phyloP scores from a whole-genome alignment of 2,113 vertebrate species.

The Osmerus eperlanus region DNA sequence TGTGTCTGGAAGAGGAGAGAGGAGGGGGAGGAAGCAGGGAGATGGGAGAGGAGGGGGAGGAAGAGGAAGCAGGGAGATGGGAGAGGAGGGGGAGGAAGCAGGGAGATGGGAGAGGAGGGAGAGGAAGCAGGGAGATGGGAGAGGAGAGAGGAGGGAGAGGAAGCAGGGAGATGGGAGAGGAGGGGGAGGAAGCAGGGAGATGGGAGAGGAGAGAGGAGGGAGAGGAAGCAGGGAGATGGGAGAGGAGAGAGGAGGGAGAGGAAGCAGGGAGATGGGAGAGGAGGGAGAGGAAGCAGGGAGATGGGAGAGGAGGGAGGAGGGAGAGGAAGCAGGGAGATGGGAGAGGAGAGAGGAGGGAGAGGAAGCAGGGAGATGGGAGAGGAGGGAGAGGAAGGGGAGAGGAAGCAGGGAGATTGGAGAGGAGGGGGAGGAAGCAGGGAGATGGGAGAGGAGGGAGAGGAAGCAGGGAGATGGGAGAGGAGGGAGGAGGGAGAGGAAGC shows the following conservation, averaged over 20 bases:
- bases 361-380: neutral
- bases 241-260: neutral
- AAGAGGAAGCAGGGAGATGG: neutral
- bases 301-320: neutral
- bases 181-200: too few relatives aligned
- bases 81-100: neutral
- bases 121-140: slow-evolving; percentile 8
- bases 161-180: too few relatives aligned
- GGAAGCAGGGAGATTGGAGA: slow-evolving; percentile 11
- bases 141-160: neutral
- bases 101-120: neutral
- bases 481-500: neutral
- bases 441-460: too few relatives aligned
- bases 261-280: neutral
- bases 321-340: neutral
- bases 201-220: too few relatives aligned
- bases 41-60: neutral
- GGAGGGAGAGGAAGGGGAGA: neutral
- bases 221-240: neutral
- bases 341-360: neutral
- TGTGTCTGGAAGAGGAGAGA: too few relatives aligned
- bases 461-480: too few relatives aligned
- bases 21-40: neutral
- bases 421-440: too few relatives aligned
- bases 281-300: neutral